Percentiles rank a stretch among this genome's conserved stretches.
These are phyloP conservation scores for Zelostemma sp. DNA, from an alignment of 1,140 invertebrate species.

Conservation along the genomic window DNA sequence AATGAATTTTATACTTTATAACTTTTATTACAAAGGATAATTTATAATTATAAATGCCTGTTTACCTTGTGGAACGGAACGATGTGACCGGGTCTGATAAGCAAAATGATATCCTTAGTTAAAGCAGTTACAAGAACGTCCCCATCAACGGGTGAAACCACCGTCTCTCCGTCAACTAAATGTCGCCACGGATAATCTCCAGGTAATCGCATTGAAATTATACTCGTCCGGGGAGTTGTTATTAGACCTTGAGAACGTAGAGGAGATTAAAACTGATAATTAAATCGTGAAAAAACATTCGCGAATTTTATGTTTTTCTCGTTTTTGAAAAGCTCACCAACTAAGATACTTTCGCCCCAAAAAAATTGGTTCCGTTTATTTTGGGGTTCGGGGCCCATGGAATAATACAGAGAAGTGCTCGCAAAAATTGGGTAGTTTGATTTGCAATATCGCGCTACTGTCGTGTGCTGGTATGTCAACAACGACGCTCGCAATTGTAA, in stretches of 20 bases:
- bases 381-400: constrained; percentile 3
- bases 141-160: constrained; percentile 14
- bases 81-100: constrained; percentile 44
- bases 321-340: constrained; percentile 32
- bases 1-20: too few species aligned
- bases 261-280: too few species aligned
- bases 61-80: constrained; percentile 44
- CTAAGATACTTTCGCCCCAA: constrained; percentile 40
- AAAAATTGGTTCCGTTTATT: constrained; percentile 33
- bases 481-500: constrained; percentile 34
- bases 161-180: constrained; percentile 27
- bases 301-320: neutral
- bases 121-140: constrained; percentile 20
- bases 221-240: constrained; percentile 24
- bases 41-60: neutral
- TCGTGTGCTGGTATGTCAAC: constrained; percentile 31
- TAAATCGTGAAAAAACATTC: constrained; percentile 3
- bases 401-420: constrained; percentile 29
- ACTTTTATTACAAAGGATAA: neutral
- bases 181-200: constrained; percentile 42
- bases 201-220: constrained; percentile 44
- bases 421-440: constrained; percentile 27
- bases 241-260: constrained; percentile 45
- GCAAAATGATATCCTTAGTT: constrained; percentile 29
- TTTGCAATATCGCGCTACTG: constrained; percentile 13